Evolutionary conservation across 2,888 invertebrate genomes (phyloP), one percentile per base, ranked within the genome.

Genomic region (Anthrax anthrax): DNA sequence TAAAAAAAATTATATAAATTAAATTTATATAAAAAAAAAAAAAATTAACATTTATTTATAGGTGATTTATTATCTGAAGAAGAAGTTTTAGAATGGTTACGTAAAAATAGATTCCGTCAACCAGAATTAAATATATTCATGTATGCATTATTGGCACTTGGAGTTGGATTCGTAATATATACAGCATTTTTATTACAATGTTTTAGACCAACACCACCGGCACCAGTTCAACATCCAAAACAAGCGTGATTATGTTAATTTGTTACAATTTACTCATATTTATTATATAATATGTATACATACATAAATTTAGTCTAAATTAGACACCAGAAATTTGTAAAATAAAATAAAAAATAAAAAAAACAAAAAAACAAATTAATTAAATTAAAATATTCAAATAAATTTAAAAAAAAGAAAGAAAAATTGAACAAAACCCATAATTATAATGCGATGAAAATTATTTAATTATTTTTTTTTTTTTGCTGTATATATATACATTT

Each of bases 81-180:
- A 8, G 88, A 89, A 64, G 90, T 92, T 17, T 70, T 92, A 52
- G 91, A 91, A 58, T 92, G 92, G 92, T 72, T 92, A 54, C 78
- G 89, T 57, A 92, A 91, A 70, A 91, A 92, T 66, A 78, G 92
- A 56, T 92, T 89, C 73, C 78, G 90, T 43, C 90, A 90, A 60
- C 91, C 92, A 0, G 92, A 92, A 65, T 70, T 92, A 39, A 92
- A 90, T 64, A 80, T 92, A 56, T 92, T 92, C 67, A 92, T 92
- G 91, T 92, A 91, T 66, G 88, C 87, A 43, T 72, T 91, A 57
- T 79, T 89, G 62, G 88, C 89, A 18, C 78, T 92, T 54, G 82
- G 85, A 45, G 72, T 87, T 59, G 84, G 86, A 42, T 92, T 92
- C 63, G 74, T 90, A 37, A 75, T 90, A 70, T 92, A 92, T 67